A percentile compares a stretch with the other conserved stretches of the same genome.
These are phyloP conservation scores for Atta texana DNA, from an alignment of 1,140 invertebrate genomes.

Conservation along the genomic window DNA sequence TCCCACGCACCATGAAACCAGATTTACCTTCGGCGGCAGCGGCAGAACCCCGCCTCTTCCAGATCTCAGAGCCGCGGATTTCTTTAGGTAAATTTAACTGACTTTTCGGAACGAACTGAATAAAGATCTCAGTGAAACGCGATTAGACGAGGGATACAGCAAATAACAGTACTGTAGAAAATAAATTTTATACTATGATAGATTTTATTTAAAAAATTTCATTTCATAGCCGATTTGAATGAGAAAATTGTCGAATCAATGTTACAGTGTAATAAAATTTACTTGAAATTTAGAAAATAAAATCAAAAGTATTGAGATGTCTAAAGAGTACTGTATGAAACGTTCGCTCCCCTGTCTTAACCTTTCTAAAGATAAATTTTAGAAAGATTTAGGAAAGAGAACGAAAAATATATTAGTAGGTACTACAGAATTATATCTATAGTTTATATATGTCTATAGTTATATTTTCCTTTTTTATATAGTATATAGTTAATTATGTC, in stretches of 20 bases:
- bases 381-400: not conserved
- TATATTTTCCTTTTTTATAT: not conserved
- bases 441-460: no score
- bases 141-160: not conserved
- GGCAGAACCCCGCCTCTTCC: constrained; percentile 87
- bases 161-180: not conserved
- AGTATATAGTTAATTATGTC: no score
- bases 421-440: not conserved
- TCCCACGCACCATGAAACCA: constrained; percentile 79
- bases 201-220: not conserved
- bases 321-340: not conserved
- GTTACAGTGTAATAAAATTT: not conserved
- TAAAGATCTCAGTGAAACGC: not conserved
- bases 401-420: not conserved
- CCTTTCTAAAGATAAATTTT: not conserved
- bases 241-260: not conserved
- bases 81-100: constrained; percentile 86
- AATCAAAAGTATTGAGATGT: not conserved
- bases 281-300: not conserved
- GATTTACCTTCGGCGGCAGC: constrained; percentile 84
- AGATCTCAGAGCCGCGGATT: constrained; percentile 87
- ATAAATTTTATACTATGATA: not conserved
- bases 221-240: not conserved
- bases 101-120: not conserved
- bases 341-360: not conserved